Conservation (phyloP, 1,140 invertebrate species). For the Zophobas morio region DNA sequence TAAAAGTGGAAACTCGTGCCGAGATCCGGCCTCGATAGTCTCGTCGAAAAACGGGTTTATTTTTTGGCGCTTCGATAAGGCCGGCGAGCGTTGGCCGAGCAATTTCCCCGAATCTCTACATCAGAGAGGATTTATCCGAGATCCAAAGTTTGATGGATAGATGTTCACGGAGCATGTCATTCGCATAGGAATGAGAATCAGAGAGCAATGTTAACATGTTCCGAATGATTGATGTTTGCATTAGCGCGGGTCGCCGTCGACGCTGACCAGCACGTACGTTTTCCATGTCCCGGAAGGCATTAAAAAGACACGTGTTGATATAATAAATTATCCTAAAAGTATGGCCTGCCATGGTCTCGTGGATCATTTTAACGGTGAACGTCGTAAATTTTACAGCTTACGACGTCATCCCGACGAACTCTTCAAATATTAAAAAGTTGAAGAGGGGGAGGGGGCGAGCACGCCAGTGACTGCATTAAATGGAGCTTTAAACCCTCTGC, state of each 20-base stretch:
- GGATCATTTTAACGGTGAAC: constrained; percentile 37
- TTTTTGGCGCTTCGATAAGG: constrained; percentile 25
- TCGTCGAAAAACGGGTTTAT: constrained; percentile 2
- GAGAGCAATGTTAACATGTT: constrained; percentile 42
- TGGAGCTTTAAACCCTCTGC: constrained; percentile 34
- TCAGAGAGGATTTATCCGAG: constrained; percentile 22
- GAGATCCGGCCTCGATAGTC: not conserved
- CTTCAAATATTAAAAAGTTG: constrained; percentile 42
- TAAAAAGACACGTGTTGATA: constrained; percentile 43
- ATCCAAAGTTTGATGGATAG: constrained; percentile 40
- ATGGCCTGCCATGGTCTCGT: constrained; percentile 35
- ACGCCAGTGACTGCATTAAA: constrained; percentile 15
- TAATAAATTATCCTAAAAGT: constrained; percentile 40
- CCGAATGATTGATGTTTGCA: constrained; percentile 41
- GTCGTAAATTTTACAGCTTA: constrained; percentile 42
- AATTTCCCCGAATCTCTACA: constrained; percentile 31
- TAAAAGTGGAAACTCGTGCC: too few relatives aligned
- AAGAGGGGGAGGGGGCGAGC: not conserved
- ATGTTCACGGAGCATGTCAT: constrained; percentile 33
- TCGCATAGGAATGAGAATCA: constrained; percentile 42
- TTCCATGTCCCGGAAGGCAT: constrained; percentile 34
- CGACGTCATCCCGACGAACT: constrained; percentile 28
- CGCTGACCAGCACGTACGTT: constrained; percentile 36
- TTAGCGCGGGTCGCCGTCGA: not conserved
- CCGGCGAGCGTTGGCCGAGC: not conserved